Evolutionary conservation across 2,797 vertebrate species (phyloP), one percentile per base, ranked within the genome.

Genomic region (Spinus olivaceus): DNA sequence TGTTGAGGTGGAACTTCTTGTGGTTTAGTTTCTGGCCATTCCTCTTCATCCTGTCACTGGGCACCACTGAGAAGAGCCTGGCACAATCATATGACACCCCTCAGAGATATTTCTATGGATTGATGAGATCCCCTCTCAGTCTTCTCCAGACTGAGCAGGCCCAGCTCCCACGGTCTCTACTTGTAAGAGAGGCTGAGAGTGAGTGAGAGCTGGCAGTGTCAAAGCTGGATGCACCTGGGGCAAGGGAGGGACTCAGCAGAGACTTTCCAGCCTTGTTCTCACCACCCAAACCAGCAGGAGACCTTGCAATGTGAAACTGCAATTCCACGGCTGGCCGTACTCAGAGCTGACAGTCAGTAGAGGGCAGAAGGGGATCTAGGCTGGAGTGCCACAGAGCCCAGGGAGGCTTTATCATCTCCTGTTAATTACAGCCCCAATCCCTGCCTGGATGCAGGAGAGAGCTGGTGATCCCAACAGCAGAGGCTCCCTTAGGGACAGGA

Each of bases 331-430:
- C n/a, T n/a, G 1, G 71, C 47, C 0, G 1, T 8, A 42, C 73
- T 67, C 53, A 18, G 80, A 78, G 49, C 86, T 4, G 5, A 13
- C 44, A n/a, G 44, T 91, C 94, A 54, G 91, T 17, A 95, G 91
- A 91, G 84, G 92, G 84, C 92, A 93, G 83, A 96, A 92, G 49
- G 81, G 54, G 86, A 93, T 76, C 50, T 54, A 28, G 78, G 86
- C 54, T 84, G 70, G 74, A 92, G 46, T 21, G 50, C 19, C 50
- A 17, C 12, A 22, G 74, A 50, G 39, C 47, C 84, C 59, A 23
- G 3, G 19, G 24, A 60, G 85, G 64, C 66, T 92, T 35, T 44
- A 59, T 33, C 30, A 59, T 13, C 71, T 72, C 39, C 78, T 19
- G 13, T 10, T 41, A 84, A 59, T 53, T 46, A 44, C 51, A 85